Evolutionary conservation across 2,888 invertebrate species (phyloP).

Genomic region (Atrina japonica): DNA sequence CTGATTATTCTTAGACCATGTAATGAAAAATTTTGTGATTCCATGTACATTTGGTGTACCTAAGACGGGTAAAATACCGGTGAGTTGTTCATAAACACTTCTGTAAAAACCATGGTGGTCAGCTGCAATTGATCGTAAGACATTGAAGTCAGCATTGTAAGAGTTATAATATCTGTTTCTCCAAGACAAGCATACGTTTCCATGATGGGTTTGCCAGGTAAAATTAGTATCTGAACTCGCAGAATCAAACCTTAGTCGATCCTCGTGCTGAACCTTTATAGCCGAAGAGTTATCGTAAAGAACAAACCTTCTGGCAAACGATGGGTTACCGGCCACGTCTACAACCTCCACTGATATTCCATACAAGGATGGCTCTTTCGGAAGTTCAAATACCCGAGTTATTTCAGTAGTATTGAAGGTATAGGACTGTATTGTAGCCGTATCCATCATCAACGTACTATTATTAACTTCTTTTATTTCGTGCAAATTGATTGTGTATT

Average conservation of each 20-base stretch:
- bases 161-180: slow-evolving; percentile 31
- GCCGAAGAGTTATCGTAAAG: slow-evolving; percentile 46
- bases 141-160: slow-evolving; percentile 31
- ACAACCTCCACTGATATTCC: slow-evolving; percentile 42
- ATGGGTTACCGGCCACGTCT: slow-evolving; percentile 46
- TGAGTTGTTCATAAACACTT: slow-evolving; percentile 52
- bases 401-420: not conserved
- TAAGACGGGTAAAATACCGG: slow-evolving; percentile 46
- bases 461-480: slow-evolving; percentile 22
- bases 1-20: slow-evolving; percentile 36
- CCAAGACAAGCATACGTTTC: slow-evolving; percentile 28
- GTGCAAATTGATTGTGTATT: slow-evolving; percentile 38
- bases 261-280: slow-evolving; percentile 17
- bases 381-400: not conserved
- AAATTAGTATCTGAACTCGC: slow-evolving; percentile 26
- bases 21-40: slow-evolving; percentile 43
- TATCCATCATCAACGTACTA: slow-evolving; percentile 10
- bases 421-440: not conserved
- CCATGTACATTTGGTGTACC: slow-evolving; percentile 57
- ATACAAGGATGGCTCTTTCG: slow-evolving; percentile 38
- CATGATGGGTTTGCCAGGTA: slow-evolving; percentile 32
- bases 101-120: slow-evolving; percentile 44
- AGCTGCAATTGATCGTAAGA: slow-evolving; percentile 37
- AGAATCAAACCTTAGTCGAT: slow-evolving; percentile 38
- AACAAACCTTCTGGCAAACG: slow-evolving; percentile 46